These are phyloP conservation scores for Acrobeloides nanus DNA, from an alignment of 2,888 invertebrate genomes.

Conservation along the genomic window DNA sequence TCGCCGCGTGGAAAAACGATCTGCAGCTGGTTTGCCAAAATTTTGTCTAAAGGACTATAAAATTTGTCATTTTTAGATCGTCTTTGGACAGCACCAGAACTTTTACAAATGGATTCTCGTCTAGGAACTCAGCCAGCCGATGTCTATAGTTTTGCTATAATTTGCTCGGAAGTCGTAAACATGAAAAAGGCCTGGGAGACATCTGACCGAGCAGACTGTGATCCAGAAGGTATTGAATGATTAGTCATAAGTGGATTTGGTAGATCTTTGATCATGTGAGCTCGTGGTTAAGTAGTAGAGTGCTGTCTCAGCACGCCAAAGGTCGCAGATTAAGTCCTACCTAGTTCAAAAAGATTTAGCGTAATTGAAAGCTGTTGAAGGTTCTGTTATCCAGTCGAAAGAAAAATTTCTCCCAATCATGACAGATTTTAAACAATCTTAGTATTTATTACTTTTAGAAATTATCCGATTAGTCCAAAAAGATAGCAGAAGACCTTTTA, in stretches of 20 bases:
- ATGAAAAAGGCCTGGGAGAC: slow-evolving; percentile 26
- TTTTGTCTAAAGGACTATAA: not conserved
- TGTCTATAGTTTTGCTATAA: slow-evolving; percentile 32
- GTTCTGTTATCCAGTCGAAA: no score
- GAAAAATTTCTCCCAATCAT: slow-evolving; percentile 3
- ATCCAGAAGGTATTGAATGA: slow-evolving; percentile 28
- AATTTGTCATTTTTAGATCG: slow-evolving; percentile 17
- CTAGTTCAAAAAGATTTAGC: no score
- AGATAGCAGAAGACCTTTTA: slow-evolving; percentile 22
- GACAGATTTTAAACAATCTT: no score
- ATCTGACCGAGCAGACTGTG: no score
- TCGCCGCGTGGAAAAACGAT: slow-evolving; percentile 4
- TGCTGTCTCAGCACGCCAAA: no score
- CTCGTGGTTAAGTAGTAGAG: no score
- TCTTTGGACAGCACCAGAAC: slow-evolving; percentile 25
- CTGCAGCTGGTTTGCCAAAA: slow-evolving; percentile 7
- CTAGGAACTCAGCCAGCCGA: slow-evolving; percentile 21
- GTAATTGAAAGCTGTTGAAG: no score
- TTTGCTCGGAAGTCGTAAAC: slow-evolving; percentile 32
- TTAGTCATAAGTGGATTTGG: no score
- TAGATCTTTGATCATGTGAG: no score
- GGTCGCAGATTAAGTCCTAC: no score
- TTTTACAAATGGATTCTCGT: slow-evolving; percentile 15
- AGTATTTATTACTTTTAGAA: no score
- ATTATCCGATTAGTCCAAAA: no score